Percentiles rank a stretch among this genome's conserved stretches.
Evolutionary conservation across 2,797 vertebrate genomes (phyloP).

Genomic region (Halcyon leucocephala): DNA sequence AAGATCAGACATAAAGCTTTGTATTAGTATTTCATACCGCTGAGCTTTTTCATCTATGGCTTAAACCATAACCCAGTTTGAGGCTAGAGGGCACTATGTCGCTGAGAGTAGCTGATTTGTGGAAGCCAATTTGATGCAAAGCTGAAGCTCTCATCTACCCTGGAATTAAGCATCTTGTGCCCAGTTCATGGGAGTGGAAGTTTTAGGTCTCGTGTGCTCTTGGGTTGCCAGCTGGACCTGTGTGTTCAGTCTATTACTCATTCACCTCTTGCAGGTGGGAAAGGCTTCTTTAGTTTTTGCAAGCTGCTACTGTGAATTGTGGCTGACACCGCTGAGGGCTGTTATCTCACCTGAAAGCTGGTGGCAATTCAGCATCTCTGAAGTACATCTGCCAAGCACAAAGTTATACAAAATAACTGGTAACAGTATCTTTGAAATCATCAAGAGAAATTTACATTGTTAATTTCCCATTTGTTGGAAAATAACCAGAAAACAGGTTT

Average conservation of each 20-base stretch:
- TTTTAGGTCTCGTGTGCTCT: not conserved
- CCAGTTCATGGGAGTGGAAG: not conserved
- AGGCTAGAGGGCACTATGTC: slow-evolving; percentile 68
- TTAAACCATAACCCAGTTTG: not conserved
- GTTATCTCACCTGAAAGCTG: not conserved
- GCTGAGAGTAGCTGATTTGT: not conserved
- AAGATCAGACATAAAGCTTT: not conserved
- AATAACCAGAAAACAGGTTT: not conserved
- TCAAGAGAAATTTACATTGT: not conserved
- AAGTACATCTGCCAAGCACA: not conserved
- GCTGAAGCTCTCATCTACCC: not conserved
- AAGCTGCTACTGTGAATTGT: not conserved
- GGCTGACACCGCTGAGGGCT: not conserved
- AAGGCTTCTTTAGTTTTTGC: not conserved
- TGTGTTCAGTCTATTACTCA: accelerated
- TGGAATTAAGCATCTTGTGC: not conserved
- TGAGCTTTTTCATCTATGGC: not conserved
- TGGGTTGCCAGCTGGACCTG: not conserved
- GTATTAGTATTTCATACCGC: not conserved
- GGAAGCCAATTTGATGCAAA: not conserved
- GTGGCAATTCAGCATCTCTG: not conserved
- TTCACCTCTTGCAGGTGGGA: not conserved
- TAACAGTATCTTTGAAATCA: accelerated
- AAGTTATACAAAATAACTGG: not conserved
- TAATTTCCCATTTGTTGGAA: not conserved